Base-by-base conservation (phyloP, 64 coral and sea anemone genomes). In the Astreopora myriophthalma region DNA sequence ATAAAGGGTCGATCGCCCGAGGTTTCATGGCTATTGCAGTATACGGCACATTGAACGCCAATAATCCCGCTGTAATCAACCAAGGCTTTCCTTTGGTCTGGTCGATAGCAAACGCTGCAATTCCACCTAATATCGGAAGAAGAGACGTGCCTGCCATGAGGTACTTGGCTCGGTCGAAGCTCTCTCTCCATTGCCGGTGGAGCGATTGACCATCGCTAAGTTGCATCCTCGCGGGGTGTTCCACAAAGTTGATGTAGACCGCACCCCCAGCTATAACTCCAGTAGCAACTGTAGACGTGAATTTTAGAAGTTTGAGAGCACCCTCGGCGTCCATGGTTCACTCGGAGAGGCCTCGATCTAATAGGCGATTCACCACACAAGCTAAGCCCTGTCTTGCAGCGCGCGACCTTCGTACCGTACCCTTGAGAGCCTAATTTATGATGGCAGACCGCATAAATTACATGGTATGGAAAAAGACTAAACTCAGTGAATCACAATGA, bases 151-250 rank as follows among this genome's bases (percentile, higher is more conserved):
- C 70, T 12, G 90, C 90, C 90, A 92, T 92, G 2, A 74, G 5
- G 12, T 60, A 44, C 11, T 77, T 79, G 8, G 90, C 90, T 19
- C 79, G 68, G 31, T 92, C 48, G 55, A 92, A 92, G 37, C 79
- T 85, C 7, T 69, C 80, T 0, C 70, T 3, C 38, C 75, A 92
- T 37, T 92, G 80, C 1, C 44, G 70, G 35, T 92, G 90, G 1
- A 75, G 10, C 2, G 80, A 86, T 52, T 92, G 79, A 19, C 57
- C 73, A 37, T 92, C 90, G 11, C 86, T 55, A 13, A 92, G 72
- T 28, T 72, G 51, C 90, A 92, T 92, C 26, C 90, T 51, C 2
- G 90, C 90, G 5, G 90, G 90, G 39, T 92, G 90, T 55, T 92
- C 90, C 8, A 67, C 84, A 20, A 92, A 51, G 12, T 71, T 74